Percentiles rank a stretch among this genome's conserved stretches.
Conservation (phyloP, 2,888 invertebrate species). For the Junonia oenone region DNA sequence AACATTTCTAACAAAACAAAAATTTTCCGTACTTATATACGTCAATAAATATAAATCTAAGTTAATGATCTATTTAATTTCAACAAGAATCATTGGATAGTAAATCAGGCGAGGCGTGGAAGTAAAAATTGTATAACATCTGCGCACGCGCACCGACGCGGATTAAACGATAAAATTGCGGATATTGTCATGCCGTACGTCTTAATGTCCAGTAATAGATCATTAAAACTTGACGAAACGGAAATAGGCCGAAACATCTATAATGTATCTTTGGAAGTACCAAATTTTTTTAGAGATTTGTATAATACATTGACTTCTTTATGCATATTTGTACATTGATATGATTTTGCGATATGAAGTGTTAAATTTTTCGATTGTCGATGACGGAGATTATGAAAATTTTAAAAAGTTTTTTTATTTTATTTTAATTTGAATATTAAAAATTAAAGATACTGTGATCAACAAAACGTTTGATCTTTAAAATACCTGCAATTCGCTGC, state of each 20-base stretch:
- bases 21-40: background rate
- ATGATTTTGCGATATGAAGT: too few species aligned
- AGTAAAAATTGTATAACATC: conserved; percentile 6
- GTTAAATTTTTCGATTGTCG: too few species aligned
- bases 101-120: conserved; percentile 11
- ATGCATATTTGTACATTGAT: too few species aligned
- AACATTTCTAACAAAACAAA: too few species aligned
- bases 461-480: too few species aligned
- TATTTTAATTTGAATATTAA: too few species aligned
- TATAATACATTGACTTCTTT: too few species aligned
- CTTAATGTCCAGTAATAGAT: background rate
- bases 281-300: too few species aligned
- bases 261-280: background rate
- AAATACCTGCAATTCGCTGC: too few species aligned
- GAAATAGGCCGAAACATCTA: background rate
- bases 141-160: conserved; percentile 14
- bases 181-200: conserved; percentile 24
- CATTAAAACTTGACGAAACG: background rate
- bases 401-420: too few species aligned
- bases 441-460: too few species aligned
- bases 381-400: too few species aligned
- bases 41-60: background rate
- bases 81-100: background rate
- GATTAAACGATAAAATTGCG: conserved; percentile 25
- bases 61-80: conserved; percentile 5